These are phyloP conservation scores for Drosophila punjabiensis DNA, from an alignment of 1,140 invertebrate genomes.

Conservation along the genomic window DNA sequence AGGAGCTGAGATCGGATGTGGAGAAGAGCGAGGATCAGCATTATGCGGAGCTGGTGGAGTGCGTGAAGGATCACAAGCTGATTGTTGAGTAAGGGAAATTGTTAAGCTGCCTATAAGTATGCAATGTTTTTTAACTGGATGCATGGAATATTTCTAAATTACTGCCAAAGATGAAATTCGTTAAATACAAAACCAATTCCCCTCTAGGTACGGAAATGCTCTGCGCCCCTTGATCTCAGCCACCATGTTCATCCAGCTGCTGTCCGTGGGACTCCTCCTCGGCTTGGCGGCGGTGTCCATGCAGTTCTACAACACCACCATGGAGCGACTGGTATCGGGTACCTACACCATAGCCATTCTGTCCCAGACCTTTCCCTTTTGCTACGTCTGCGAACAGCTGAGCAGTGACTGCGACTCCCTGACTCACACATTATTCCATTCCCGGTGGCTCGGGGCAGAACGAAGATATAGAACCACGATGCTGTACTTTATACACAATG, in stretches of 20 bases:
- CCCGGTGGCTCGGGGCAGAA: conserved; percentile 32
- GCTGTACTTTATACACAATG: conserved; percentile 42
- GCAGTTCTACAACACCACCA: conserved; percentile 24
- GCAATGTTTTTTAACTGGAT: not conserved
- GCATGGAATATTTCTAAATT: not conserved
- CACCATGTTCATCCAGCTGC: conserved; percentile 43
- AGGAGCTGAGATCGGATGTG: conserved; percentile 8
- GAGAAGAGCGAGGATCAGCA: conserved; percentile 25
- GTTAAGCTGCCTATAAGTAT: not conserved
- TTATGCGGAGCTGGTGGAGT: conserved; percentile 28
- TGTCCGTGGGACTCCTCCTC: conserved; percentile 26
- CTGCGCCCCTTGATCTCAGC: conserved; percentile 41
- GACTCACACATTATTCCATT: conserved; percentile 28
- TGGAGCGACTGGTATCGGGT: conserved; percentile 17
- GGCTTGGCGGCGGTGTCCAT: conserved; percentile 33
- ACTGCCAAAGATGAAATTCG: not conserved
- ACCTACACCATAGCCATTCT: conserved; percentile 21
- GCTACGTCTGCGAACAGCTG: conserved; percentile 36
- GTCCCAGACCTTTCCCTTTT: conserved; percentile 42
- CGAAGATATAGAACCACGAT: conserved; percentile 30
- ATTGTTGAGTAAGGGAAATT: conserved; percentile 25
- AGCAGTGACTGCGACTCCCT: conserved; percentile 15
- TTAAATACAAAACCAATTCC: not conserved
- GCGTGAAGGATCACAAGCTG: conserved; percentile 39
- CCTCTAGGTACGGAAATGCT: conserved; percentile 22